Conservation (phyloP, 2,113 vertebrate genomes). For the Clarias gariepinus region DNA sequence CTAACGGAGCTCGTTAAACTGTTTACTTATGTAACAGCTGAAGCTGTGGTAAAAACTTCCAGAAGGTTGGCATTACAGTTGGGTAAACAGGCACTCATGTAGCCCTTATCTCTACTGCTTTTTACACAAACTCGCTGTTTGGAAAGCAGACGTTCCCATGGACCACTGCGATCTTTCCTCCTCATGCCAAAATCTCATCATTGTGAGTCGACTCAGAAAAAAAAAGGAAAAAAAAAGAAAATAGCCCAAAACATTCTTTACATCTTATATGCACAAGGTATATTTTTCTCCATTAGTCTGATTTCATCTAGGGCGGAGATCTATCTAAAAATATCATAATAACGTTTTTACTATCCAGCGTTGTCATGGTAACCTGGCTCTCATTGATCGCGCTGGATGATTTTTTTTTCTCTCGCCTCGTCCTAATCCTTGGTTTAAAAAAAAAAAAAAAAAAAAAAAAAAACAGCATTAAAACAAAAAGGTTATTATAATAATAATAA, state of each 20-base stretch:
- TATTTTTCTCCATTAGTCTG: not conserved
- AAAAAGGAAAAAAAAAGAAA: not conserved
- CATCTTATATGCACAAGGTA: not conserved
- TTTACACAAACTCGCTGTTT: not conserved
- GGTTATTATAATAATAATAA: not conserved
- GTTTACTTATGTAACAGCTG: not conserved
- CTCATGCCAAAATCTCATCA: not conserved
- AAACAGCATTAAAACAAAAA: not conserved
- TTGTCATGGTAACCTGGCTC: not conserved
- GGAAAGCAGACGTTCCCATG: not conserved
- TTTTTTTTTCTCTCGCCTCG: not conserved
- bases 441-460: not conserved
- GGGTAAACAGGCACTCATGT: conserved; percentile 2
- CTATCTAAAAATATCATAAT: not conserved
- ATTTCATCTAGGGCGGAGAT: not conserved
- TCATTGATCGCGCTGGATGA: not conserved
- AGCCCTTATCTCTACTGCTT: not conserved
- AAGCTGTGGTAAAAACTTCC: not conserved
- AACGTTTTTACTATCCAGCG: not conserved
- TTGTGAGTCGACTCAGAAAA: not conserved
- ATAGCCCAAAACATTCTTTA: not conserved
- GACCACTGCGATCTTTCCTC: not conserved
- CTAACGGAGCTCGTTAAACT: not conserved
- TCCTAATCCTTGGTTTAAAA: not conserved
- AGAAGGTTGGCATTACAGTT: not conserved